Evolutionary conservation across 2,888 invertebrate species (phyloP).

Genomic region (Proisotoma minuta): DNA sequence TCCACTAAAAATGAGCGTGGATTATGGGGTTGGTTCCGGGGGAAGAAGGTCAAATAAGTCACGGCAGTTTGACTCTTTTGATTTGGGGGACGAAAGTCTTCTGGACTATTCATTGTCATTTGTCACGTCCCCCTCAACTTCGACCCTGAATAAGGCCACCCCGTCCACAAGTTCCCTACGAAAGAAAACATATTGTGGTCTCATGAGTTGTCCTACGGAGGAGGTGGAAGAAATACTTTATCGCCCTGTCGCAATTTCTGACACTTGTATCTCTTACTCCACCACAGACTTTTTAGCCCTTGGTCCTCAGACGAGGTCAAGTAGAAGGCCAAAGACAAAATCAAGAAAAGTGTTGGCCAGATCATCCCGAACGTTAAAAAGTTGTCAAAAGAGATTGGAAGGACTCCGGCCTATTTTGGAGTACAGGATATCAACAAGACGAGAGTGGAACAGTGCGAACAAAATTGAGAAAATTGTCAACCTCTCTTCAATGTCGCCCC

Average conservation of each 20-base stretch:
- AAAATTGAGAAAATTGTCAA: neutral
- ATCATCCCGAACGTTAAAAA: neutral
- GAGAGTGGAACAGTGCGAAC: neutral
- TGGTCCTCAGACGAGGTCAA: constrained; percentile 3
- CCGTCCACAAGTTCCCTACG: neutral
- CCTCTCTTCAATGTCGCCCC: neutral
- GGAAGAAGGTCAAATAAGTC: no score
- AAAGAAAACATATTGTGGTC: neutral
- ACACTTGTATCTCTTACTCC: neutral
- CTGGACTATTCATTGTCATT: neutral
- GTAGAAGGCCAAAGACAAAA: neutral
- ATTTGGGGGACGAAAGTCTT: neutral
- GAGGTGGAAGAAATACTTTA: neutral
- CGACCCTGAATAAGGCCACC: neutral
- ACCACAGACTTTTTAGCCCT: constrained; percentile 15
- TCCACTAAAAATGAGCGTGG: no score
- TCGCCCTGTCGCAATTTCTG: neutral
- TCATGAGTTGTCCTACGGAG: neutral
- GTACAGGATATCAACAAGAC: neutral
- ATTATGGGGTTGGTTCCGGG: no score
- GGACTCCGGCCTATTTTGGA: neutral
- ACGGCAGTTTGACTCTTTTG: neutral
- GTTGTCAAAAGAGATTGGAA: neutral
- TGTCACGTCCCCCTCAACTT: neutral
- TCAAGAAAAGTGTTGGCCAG: constrained; percentile 13